phyloP scores from a whole-genome alignment of 2,888 invertebrate genomes.

The Cryptocheilus praepositus region DNA sequence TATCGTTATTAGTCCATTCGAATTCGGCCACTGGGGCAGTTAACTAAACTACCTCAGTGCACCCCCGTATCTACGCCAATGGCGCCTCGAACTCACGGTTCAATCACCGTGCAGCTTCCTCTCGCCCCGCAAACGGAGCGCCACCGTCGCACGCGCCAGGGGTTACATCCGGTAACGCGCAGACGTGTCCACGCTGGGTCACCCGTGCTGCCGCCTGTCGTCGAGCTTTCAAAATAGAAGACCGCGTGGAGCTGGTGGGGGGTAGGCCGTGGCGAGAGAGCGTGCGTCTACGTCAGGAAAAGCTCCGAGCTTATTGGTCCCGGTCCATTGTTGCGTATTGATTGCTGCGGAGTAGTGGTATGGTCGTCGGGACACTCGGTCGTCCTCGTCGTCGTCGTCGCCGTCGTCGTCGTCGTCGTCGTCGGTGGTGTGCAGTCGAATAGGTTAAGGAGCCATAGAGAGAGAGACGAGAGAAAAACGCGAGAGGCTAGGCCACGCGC shows the following conservation, averaged over 20 bases:
- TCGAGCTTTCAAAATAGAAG: slow-evolving; percentile 27
- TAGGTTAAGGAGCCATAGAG: slow-evolving; percentile 53
- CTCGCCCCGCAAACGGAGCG: no score
- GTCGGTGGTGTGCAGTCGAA: slow-evolving; percentile 56
- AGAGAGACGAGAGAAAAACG: slow-evolving; percentile 28
- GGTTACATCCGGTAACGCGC: slow-evolving; percentile 23
- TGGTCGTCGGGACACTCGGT: slow-evolving; percentile 69
- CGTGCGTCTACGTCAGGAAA: slow-evolving; percentile 71
- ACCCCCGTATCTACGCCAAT: no score
- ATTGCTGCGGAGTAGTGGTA: slow-evolving; percentile 71
- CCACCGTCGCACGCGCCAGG: no score
- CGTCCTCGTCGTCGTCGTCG: slow-evolving; percentile 67
- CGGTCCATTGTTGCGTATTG: slow-evolving; percentile 74
- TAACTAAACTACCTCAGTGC: no score
- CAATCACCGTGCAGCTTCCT: no score
- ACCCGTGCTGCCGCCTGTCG: slow-evolving; percentile 21
- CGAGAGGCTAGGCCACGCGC: slow-evolving; percentile 4
- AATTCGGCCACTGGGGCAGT: no score
- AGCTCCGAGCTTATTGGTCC: slow-evolving; percentile 74
- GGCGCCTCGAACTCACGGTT: no score
- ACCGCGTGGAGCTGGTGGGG: slow-evolving; percentile 35
- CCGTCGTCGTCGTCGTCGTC: slow-evolving; percentile 64
- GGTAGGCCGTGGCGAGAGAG: slow-evolving; percentile 54
- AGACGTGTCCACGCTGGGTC: slow-evolving; percentile 25
- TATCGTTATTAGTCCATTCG: no score